A percentile compares a stretch with the other conserved stretches of the same genome.
Conservation (phyloP, 1,140 invertebrate genomes). For the Forficula auricularia region DNA sequence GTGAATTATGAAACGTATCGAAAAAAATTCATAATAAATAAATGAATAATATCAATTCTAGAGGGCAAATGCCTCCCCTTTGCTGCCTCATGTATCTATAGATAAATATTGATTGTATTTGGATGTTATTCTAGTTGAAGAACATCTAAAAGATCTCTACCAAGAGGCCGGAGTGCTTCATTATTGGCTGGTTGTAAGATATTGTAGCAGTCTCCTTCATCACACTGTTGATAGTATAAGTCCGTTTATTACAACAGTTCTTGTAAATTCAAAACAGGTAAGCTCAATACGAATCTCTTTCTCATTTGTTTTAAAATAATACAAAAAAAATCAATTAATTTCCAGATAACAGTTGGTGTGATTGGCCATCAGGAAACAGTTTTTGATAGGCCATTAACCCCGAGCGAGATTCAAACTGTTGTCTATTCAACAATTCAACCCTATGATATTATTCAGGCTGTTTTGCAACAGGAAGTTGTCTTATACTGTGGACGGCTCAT, state of each 20-base stretch:
- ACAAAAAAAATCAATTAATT: constrained; percentile 11
- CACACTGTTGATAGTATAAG: constrained; percentile 95
- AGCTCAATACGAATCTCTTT: constrained; percentile 9
- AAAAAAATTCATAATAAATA: too few species aligned
- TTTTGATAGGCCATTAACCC: constrained; percentile 92
- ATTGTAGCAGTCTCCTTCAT: constrained; percentile 77
- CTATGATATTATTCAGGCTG: constrained; percentile 80
- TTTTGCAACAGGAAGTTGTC: constrained; percentile 93
- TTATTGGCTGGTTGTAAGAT: constrained; percentile 85
- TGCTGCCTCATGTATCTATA: too few species aligned
- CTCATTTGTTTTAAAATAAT: constrained; percentile 4
- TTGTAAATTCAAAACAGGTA: constrained; percentile 94
- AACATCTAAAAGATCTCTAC: constrained; percentile 63
- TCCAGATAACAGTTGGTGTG: constrained; percentile 81
- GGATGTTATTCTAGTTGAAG: constrained; percentile 35
- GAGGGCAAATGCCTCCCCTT: too few species aligned
- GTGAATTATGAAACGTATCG: too few species aligned
- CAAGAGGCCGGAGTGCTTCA: constrained; percentile 69
- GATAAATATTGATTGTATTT: neutral
- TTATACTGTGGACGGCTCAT: constrained; percentile 88
- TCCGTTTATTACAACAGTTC: constrained; percentile 89
- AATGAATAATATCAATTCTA: too few species aligned
- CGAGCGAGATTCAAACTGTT: constrained; percentile 72
- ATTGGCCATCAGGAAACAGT: constrained; percentile 86
- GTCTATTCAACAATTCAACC: constrained; percentile 74